Conservation (phyloP, 1,140 invertebrate species). For the Branchinecta lynchi region DNA sequence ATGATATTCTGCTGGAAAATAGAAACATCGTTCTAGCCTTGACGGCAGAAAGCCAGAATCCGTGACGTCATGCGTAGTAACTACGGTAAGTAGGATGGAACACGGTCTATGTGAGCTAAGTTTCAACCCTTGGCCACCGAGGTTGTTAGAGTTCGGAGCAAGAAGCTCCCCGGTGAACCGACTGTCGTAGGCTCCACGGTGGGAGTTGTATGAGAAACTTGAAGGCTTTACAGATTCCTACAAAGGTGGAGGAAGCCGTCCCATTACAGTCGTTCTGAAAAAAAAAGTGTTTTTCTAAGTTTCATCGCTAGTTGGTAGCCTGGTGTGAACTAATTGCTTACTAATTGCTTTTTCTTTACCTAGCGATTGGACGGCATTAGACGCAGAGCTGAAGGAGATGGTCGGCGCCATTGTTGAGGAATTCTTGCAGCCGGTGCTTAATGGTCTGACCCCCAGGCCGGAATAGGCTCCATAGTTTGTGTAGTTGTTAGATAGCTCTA, state of each 20-base stretch:
- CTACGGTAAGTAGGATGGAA: too few relatives aligned
- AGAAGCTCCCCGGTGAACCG: too few relatives aligned
- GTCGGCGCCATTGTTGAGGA: slow-evolving; percentile 58
- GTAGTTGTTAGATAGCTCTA: not conserved
- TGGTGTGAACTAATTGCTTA: slow-evolving; percentile 7
- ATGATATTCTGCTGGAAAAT: too few relatives aligned
- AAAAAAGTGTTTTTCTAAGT: not conserved
- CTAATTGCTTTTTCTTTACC: slow-evolving; percentile 28
- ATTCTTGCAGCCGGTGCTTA: slow-evolving; percentile 58
- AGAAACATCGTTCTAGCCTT: too few relatives aligned
- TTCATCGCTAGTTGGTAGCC: not conserved
- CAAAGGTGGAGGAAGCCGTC: not conserved
- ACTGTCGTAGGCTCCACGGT: too few relatives aligned
- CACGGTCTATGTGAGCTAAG: too few relatives aligned
- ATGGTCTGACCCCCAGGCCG: slow-evolving; percentile 42
- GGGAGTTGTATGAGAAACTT: not conserved
- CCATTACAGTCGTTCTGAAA: not conserved
- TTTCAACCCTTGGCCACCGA: too few relatives aligned
- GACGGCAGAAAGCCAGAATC: too few relatives aligned
- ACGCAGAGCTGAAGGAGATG: slow-evolving; percentile 50
- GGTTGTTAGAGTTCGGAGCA: too few relatives aligned
- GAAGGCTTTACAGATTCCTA: too few relatives aligned
- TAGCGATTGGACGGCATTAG: slow-evolving; percentile 50
- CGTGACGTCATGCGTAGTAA: too few relatives aligned
- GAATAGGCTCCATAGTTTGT: slow-evolving; percentile 21